These are phyloP conservation scores for Notospermus geniculatus DNA, from an alignment of 1,140 invertebrate species.

Conservation along the genomic window DNA sequence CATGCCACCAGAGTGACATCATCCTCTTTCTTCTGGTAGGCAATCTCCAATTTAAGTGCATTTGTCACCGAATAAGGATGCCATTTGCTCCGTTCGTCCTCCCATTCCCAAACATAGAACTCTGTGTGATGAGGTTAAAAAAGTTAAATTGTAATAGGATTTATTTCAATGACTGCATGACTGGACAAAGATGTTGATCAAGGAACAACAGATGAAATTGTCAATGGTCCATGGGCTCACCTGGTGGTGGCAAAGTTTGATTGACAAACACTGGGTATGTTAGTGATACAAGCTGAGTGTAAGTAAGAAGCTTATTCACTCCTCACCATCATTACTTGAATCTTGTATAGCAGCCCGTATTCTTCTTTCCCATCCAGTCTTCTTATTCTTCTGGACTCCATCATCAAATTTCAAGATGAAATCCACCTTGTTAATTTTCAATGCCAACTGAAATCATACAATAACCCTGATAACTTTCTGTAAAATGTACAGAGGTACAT, in stretches of 20 bases:
- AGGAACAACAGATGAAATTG: no score
- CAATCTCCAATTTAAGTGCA: slow-evolving; percentile 32
- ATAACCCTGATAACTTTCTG: not conserved
- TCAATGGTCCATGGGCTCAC: no score
- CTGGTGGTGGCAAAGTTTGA: no score
- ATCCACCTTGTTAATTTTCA: slow-evolving; percentile 12
- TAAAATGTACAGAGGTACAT: not conserved
- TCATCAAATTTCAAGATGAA: slow-evolving; percentile 34
- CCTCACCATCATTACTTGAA: slow-evolving; percentile 20
- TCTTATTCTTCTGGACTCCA: slow-evolving; percentile 50
- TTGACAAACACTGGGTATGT: no score
- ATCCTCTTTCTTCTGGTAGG: slow-evolving; percentile 14
- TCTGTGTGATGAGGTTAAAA: no score
- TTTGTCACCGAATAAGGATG: slow-evolving; percentile 30
- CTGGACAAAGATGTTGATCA: no score
- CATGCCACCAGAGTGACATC: slow-evolving; percentile 24
- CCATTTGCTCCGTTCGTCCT: slow-evolving; percentile 43
- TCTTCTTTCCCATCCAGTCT: slow-evolving; percentile 42
- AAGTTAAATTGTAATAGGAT: no score
- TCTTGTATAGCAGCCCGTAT: slow-evolving; percentile 34
- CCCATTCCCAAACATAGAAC: slow-evolving; percentile 43
- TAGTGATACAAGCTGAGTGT: no score
- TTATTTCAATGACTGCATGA: no score
- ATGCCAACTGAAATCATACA: not conserved
- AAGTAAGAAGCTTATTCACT: slow-evolving; percentile 12